Base-by-base conservation (phyloP, 2,113 vertebrate species). In the Scolopax mira region DNA sequence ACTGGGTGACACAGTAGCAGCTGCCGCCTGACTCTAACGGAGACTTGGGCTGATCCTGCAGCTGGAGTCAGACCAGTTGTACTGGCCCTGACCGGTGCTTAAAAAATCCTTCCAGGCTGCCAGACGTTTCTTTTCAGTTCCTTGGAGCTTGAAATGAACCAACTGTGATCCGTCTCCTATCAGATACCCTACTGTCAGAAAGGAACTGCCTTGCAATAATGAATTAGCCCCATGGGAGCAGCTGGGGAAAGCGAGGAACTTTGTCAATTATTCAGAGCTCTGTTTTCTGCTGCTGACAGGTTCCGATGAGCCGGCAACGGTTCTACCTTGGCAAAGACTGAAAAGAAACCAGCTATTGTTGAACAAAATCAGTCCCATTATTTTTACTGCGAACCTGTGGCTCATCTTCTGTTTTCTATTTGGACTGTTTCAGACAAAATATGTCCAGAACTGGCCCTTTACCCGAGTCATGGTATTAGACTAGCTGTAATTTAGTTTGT, bases 101-200 rank as follows among this genome's bases (percentile, higher is more conserved):
- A 61, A 58, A 58, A 87, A 86, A 54, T 42, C 90, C 78, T 89
- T 86, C 39, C 44, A 57, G 77, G 37, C 83, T 94, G 77, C 73
- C 79, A 90, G 80, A 69, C 37, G 2, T 39, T 70, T 62, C 54
- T 85, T 86, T 73, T 83, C 88, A 72, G 72, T 78, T 83, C 85
- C 87, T 94, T 87, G 83, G 83, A 92, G 80, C 88, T 81, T 90
- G 90, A 95, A 94, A 73, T 57, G 89, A 79, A 79, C 69, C 86
- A 90, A 96, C 75, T 65, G 89, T 13, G 86, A 54, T 94, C 88
- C 65, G 18, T 95, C 70, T 93, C 44, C 3, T 33, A 54, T 85
- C 77, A 79, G 77, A 84, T 94, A 75, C 70, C 72, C 86, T 52
- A 27, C 48, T 81, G 88, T 92, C 61, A 89, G 80, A 48, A 92